Conservation (phyloP, 2,797 vertebrate genomes). For the Buphagus erythrorhynchus region DNA sequence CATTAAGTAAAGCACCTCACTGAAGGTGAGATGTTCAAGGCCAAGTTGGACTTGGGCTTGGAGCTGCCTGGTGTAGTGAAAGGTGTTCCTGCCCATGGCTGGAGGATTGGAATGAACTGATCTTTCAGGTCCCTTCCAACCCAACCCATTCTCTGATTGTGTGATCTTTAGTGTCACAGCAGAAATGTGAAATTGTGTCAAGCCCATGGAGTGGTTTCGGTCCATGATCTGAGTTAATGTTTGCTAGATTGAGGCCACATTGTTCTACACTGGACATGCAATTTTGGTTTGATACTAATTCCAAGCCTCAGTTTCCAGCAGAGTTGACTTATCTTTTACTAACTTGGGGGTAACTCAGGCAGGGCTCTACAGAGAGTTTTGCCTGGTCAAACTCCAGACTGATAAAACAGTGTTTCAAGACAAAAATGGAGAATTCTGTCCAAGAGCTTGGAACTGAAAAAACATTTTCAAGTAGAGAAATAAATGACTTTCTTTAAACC, state of each 20-base stretch:
- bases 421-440: not conserved
- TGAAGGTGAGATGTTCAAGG: not conserved
- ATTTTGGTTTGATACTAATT: not conserved
- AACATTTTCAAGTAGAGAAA: not conserved
- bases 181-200: not conserved
- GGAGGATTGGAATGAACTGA: not conserved
- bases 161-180: not conserved
- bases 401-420: not conserved
- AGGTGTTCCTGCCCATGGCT: not conserved
- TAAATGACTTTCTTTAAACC: accelerated
- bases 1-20: not conserved
- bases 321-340: not conserved
- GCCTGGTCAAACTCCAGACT: not conserved
- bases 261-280: not conserved
- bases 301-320: not conserved
- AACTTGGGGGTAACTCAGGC: not conserved
- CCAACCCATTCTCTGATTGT: not conserved
- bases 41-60: not conserved
- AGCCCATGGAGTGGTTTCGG: not conserved
- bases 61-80: not conserved
- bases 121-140: not conserved
- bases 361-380: not conserved
- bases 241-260: not conserved
- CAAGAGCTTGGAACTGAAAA: not conserved
- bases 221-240: not conserved